Percentiles rank a stretch among this genome's conserved stretches.
Conservation (phyloP, 2,797 vertebrate species). For the Aphelocoma californica region DNA sequence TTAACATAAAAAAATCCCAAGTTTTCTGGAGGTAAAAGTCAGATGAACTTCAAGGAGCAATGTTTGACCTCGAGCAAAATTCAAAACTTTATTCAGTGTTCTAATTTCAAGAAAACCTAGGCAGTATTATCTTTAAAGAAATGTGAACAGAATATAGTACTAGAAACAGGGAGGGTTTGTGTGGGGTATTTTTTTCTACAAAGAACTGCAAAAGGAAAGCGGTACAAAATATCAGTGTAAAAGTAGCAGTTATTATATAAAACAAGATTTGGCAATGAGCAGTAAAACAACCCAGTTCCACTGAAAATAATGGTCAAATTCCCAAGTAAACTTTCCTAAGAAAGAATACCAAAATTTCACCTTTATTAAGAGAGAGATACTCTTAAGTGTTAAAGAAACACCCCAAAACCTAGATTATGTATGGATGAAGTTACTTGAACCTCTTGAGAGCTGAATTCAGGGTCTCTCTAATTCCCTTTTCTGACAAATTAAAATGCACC, state of each 20-base stretch:
- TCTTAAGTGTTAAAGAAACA: not conserved
- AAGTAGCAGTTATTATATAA: not conserved
- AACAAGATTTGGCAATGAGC: not conserved
- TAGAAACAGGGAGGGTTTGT: not conserved
- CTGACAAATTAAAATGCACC: not conserved
- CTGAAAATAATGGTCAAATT: not conserved
- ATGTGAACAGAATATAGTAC: not conserved
- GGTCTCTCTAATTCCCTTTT: not conserved
- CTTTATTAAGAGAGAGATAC: not conserved
- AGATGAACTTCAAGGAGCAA: not conserved
- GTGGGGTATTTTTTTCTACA: not conserved
- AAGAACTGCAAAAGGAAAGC: not conserved
- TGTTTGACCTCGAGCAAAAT: not conserved
- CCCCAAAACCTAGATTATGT: not conserved
- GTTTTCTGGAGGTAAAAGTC: not conserved
- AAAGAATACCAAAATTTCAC: not conserved
- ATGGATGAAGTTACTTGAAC: not conserved
- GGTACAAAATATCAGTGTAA: not conserved
- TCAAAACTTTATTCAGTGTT: not conserved
- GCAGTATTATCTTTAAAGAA: not conserved
- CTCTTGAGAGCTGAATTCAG: not conserved
- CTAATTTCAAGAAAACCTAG: not conserved
- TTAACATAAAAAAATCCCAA: accelerated
- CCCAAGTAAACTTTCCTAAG: not conserved
- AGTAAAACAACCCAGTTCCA: accelerated